Percentiles rank a stretch among this genome's conserved stretches.
Evolutionary conservation across 2,888 invertebrate genomes (phyloP).

Genomic region (Caradrina clavipalpis): DNA sequence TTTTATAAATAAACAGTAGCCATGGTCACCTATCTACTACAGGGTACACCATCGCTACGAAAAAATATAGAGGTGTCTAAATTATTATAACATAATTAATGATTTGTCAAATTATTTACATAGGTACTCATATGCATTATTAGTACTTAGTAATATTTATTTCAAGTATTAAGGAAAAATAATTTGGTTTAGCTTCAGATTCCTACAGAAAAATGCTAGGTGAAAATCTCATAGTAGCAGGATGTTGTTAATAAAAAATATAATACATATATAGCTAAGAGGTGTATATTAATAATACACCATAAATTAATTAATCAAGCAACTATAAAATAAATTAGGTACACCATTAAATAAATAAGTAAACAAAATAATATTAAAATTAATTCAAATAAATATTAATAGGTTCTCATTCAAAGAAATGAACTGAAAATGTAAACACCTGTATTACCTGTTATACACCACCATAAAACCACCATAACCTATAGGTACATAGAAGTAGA

Average conservation of each 20-base stretch:
- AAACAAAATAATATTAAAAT: slow-evolving; percentile 2
- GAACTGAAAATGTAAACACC: background rate
- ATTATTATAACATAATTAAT: background rate
- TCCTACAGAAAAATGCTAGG: background rate
- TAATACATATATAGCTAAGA: background rate
- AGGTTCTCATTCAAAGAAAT: background rate
- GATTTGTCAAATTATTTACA: no score
- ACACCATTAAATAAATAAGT: background rate
- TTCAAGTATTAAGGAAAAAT: background rate
- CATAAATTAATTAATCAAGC: no score
- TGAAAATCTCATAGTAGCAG: no score
- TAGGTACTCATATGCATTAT: no score
- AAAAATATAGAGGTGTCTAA: slow-evolving; percentile 19
- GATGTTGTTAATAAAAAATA: no score
- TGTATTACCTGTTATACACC: background rate
- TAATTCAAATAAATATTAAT: background rate
- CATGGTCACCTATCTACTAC: background rate
- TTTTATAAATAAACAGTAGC: background rate
- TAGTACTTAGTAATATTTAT: no score
- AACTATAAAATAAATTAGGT: background rate
- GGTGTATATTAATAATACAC: no score
- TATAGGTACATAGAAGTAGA: no score
- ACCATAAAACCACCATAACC: background rate
- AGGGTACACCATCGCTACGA: slow-evolving; percentile 30
- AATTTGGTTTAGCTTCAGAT: background rate